Evolutionary conservation across 2,888 invertebrate genomes (phyloP).

Genomic region (Arrhopalites spinosus): DNA sequence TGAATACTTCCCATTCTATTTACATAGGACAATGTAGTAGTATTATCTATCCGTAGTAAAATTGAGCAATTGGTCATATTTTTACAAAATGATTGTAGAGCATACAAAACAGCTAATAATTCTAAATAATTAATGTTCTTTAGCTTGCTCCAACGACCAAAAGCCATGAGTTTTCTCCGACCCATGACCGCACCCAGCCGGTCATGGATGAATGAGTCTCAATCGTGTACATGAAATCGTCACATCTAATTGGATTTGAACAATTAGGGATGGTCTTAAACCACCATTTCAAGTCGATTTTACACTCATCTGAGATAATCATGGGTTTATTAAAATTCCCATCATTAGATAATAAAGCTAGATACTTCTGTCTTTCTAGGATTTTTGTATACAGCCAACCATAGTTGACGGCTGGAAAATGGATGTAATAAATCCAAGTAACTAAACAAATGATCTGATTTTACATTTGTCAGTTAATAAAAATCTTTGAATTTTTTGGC

Average conservation of each 20-base stretch:
- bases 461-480: background rate
- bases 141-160: background rate
- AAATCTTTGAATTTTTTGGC: background rate
- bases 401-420: conserved; percentile 31
- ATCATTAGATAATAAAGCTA: conserved; percentile 4
- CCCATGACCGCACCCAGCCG: conserved; percentile 30
- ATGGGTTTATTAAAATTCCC: background rate
- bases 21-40: conserved; percentile 35
- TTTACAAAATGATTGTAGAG: conserved; percentile 3
- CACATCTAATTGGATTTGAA: background rate
- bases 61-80: background rate
- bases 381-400: conserved; percentile 28
- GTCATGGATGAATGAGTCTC: conserved; percentile 33
- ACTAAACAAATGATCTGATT: background rate
- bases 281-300: conserved; percentile 11
- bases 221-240: background rate
- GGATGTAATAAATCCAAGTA: conserved; percentile 27
- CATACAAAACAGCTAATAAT: conserved; percentile 29
- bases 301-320: background rate
- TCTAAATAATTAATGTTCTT: conserved; percentile 17
- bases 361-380: conserved; percentile 30
- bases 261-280: background rate
- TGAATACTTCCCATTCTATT: conserved; percentile 32
- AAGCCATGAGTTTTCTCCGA: background rate
- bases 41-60: conserved; percentile 34